phyloP scores from a whole-genome alignment of 2,888 invertebrate genomes.

The Pseudococcus longispinus region DNA sequence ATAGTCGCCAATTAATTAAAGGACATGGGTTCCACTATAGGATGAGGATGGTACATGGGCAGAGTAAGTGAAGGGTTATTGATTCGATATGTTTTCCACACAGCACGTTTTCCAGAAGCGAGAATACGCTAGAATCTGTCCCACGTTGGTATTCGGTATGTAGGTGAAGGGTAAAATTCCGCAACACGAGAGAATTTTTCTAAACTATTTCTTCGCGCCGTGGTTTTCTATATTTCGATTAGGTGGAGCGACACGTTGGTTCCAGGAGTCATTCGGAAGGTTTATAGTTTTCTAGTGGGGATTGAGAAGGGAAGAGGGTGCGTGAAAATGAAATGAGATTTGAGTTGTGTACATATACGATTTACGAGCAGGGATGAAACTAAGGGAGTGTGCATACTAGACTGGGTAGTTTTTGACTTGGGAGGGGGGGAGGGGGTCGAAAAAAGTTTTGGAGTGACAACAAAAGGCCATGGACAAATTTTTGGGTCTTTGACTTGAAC shows the following conservation, averaged over 20 bases:
- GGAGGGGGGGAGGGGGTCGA: too few relatives aligned
- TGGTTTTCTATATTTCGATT: not conserved
- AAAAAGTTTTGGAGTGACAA: too few relatives aligned
- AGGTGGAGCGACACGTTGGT: not conserved
- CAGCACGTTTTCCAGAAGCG: not conserved
- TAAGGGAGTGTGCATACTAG: too few relatives aligned
- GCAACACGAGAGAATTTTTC: not conserved
- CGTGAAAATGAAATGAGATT: too few relatives aligned
- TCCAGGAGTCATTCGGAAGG: not conserved
- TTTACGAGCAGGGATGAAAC: too few relatives aligned
- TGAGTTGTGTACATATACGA: too few relatives aligned
- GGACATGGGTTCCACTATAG: not conserved
- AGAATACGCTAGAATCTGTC: not conserved
- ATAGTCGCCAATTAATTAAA: not conserved
- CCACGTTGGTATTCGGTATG: not conserved
- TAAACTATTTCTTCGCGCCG: not conserved
- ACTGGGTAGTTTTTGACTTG: too few relatives aligned
- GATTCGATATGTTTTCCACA: constrained; percentile 4
- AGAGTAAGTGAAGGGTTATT: not conserved
- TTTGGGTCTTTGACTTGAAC: too few relatives aligned
- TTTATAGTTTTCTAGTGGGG: not conserved
- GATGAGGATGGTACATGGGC: not conserved
- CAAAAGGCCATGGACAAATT: too few relatives aligned
- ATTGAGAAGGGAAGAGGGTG: too few relatives aligned
- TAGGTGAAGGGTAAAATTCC: constrained; percentile 9